Evolutionary conservation across 2,113 vertebrate genomes (phyloP).

Genomic region (Ammodytes dubius): DNA sequence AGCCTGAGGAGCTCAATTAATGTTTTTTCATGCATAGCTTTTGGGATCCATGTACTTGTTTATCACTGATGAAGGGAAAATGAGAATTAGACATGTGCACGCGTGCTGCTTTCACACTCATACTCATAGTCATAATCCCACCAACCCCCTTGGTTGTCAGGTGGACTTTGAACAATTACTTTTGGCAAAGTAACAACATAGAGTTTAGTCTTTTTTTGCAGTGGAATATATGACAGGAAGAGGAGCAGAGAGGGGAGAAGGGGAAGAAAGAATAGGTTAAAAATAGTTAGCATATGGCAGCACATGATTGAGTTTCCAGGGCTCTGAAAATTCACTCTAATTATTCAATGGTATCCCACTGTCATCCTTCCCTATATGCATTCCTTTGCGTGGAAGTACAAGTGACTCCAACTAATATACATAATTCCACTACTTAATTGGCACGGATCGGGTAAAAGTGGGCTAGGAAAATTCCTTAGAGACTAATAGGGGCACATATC

Average conservation of each 20-base stretch:
- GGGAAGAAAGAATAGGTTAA: slow-evolving; percentile 84
- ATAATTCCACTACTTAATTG: slow-evolving; percentile 98
- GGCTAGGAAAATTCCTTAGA: slow-evolving; percentile 89
- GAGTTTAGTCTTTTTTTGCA: slow-evolving; percentile 50
- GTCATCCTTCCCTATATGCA: slow-evolving; percentile 89
- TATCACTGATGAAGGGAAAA: slow-evolving; percentile 67
- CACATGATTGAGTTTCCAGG: slow-evolving; percentile 89
- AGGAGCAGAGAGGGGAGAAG: slow-evolving; percentile 44
- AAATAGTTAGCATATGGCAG: slow-evolving; percentile 89
- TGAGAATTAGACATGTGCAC: slow-evolving; percentile 61
- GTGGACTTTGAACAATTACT: slow-evolving; percentile 55
- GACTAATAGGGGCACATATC: slow-evolving; percentile 93
- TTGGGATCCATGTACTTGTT: slow-evolving; percentile 71
- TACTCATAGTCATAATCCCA: neutral
- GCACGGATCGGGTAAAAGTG: slow-evolving; percentile 91
- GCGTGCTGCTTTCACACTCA: slow-evolving; percentile 41
- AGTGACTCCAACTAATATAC: slow-evolving; percentile 94
- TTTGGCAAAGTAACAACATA: slow-evolving; percentile 72
- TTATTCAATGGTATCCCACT: slow-evolving; percentile 93
- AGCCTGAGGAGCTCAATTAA: slow-evolving; percentile 75
- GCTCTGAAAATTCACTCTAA: slow-evolving; percentile 92
- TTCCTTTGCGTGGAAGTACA: slow-evolving; percentile 87
- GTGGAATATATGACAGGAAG: slow-evolving; percentile 54
- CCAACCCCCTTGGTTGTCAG: slow-evolving; percentile 2
- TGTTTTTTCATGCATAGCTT: slow-evolving; percentile 69